Conservation (phyloP, 1,140 invertebrate species). For the Hesperophylax magnus region DNA sequence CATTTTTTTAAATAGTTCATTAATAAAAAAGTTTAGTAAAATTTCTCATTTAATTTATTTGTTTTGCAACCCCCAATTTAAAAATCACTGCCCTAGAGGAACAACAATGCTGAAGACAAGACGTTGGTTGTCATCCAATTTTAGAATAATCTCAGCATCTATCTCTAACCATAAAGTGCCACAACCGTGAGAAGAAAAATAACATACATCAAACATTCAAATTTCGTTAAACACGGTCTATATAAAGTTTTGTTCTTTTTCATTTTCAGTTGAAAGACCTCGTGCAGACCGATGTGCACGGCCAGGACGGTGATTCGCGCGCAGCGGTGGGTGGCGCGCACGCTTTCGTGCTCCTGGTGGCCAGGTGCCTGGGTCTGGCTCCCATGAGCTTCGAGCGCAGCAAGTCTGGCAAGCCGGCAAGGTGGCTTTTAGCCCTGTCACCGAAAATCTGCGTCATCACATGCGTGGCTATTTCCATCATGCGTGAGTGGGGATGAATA, state of each 20-base stretch:
- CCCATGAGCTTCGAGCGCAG: constrained; percentile 62
- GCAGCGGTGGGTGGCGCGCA: constrained; percentile 51
- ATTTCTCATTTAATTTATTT: too few species aligned
- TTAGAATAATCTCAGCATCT: too few species aligned
- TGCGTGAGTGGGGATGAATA: constrained; percentile 59
- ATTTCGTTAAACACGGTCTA: too few species aligned
- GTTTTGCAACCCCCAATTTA: too few species aligned
- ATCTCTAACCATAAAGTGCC: too few species aligned
- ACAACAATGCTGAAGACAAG: too few species aligned
- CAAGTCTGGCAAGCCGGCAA: constrained; percentile 58
- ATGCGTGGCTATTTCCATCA: constrained; percentile 63
- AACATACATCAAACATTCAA: too few species aligned
- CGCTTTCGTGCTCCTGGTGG: constrained; percentile 58
- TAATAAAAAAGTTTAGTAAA: too few species aligned
- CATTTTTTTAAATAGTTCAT: too few species aligned
- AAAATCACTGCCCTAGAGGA: too few species aligned
- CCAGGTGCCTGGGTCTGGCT: constrained; percentile 65
- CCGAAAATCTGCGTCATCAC: constrained; percentile 64
- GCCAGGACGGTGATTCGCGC: neutral
- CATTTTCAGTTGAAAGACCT: constrained; percentile 10
- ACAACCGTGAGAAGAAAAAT: too few species aligned
- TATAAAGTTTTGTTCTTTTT: neutral
- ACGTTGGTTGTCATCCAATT: too few species aligned
- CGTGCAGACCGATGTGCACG: neutral
- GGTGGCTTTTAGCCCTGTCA: constrained; percentile 63